A percentile compares a stretch with the other conserved stretches of the same genome.
Conservation (phyloP, 1,140 invertebrate species). For the Hylyphantes graminicola region DNA sequence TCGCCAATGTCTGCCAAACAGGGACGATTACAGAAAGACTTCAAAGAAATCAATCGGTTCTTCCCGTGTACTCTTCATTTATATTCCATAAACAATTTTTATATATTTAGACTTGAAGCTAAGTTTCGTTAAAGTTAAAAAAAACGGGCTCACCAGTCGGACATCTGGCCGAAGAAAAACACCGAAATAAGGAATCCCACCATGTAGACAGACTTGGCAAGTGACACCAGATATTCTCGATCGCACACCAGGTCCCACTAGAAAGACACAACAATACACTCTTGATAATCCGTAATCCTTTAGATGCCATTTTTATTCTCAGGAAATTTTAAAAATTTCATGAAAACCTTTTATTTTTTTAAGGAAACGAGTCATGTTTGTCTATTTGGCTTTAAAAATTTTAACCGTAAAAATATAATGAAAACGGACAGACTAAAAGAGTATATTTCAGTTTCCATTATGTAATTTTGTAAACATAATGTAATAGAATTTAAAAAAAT, state of each 20-base stretch:
- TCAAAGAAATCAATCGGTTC: no score
- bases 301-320: neutral
- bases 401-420: neutral
- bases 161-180: slow-evolving; percentile 81
- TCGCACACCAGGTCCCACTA: slow-evolving; percentile 83
- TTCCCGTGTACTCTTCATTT: neutral
- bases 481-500: no score
- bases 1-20: no score
- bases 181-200: slow-evolving; percentile 83
- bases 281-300: neutral
- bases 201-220: slow-evolving; percentile 84
- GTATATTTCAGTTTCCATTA: no score
- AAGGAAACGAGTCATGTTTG: neutral
- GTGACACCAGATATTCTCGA: slow-evolving; percentile 75
- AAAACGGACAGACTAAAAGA: no score
- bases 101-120: neutral
- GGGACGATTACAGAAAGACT: no score
- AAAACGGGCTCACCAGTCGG: slow-evolving; percentile 76
- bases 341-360: neutral
- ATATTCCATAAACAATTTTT: neutral
- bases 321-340: neutral
- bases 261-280: slow-evolving; percentile 63
- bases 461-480: no score
- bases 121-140: neutral
- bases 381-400: neutral